Base-by-base conservation (phyloP, 2,113 vertebrate species). In the Aramus guarauna region DNA sequence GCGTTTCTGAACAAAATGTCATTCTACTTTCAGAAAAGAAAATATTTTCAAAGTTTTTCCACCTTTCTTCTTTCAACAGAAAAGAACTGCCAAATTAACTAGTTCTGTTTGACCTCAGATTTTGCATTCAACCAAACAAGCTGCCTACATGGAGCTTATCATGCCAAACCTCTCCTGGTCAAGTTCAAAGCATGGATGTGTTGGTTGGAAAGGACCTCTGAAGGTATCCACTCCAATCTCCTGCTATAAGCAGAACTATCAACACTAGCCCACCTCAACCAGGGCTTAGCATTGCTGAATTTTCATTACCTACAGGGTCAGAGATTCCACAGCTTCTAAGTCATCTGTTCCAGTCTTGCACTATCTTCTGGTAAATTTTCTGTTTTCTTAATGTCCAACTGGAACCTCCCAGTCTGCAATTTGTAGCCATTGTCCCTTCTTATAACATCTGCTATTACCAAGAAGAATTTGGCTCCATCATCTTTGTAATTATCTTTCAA, bases 1-100 rank as follows among this genome's bases (percentile, higher is more conserved):
- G 67, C 34, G 76, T 66, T 94, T 89, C 59, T 52, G 72, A 94
- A 88, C 30, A 91, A 80, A 89, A 84, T 17, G 16, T 15, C 64
- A 36, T 66, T 77, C 76, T 72, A 8, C 36, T 84, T 92, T 45
- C 84, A 84, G 34, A 36, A 55, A 67, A 79, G 8, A 85, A 90
- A 94, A 43, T 7, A 64, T 21, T 53, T 47, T 45, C 6, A 9
- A 80, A 39, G 55, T 83, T 82, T 67, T 36, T 1, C 41, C 27
- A 86, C 32, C 5, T 82, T 85, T 66, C 9, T 66, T 80, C 55
- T 53, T 68, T 76, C 39, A 77, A 11, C 20, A 91, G 63, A 52
- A 80, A 66, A 80, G 39, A 97, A 39, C 24, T 58, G 17, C 34
- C 23, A 76, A 58, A 68, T 56, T 47, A 58, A 64, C 62, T n/a